Evolutionary conservation across 2,113 vertebrate genomes (phyloP).

Genomic region (Phoxinus phoxinus): DNA sequence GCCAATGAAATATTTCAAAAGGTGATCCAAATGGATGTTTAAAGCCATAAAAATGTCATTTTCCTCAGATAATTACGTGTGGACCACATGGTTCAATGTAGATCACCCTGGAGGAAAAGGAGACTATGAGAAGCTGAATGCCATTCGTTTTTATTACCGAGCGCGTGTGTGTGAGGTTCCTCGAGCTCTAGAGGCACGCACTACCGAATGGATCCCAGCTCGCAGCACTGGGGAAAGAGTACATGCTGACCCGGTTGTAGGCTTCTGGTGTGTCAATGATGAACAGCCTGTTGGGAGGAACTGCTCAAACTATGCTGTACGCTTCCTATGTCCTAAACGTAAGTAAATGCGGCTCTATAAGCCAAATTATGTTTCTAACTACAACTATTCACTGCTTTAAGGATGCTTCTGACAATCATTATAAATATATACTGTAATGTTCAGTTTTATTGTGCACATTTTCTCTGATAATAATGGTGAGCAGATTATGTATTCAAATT

Average conservation of each 20-base stretch:
- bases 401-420: no score
- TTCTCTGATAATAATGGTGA: background rate
- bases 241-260: conserved; percentile 78
- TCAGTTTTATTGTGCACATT: background rate
- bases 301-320: conserved; percentile 82
- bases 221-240: conserved; percentile 81
- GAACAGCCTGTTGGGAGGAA: conserved; percentile 81
- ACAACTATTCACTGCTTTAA: background rate
- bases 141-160: conserved; percentile 87
- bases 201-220: conserved; percentile 83
- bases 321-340: conserved; percentile 87
- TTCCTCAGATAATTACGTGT: conserved; percentile 77
- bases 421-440: background rate
- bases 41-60: background rate
- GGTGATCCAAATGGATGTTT: background rate
- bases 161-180: conserved; percentile 80
- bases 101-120: conserved; percentile 88
- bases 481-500: background rate
- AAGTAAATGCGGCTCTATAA: conserved; percentile 10
- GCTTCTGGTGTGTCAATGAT: conserved; percentile 90
- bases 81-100: conserved; percentile 91
- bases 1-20: background rate
- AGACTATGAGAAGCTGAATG: conserved; percentile 86
- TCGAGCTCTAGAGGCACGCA: conserved; percentile 82
- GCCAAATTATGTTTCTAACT: background rate